Evolutionary conservation across 1,140 invertebrate species (phyloP).

Genomic region (Portunus trituberculatus): DNA sequence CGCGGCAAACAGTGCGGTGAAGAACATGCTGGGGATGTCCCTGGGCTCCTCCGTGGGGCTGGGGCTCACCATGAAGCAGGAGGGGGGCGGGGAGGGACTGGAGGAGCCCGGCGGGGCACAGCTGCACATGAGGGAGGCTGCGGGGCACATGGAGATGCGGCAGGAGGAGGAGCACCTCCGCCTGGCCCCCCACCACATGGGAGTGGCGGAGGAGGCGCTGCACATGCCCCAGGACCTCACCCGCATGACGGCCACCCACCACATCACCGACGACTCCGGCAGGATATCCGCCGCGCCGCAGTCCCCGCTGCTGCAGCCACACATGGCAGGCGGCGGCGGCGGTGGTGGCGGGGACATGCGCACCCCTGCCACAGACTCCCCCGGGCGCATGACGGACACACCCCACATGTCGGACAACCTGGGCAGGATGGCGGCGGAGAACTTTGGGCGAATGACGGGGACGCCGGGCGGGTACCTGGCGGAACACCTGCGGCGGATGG

Average conservation of each 20-base stretch:
- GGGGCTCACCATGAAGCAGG: slow-evolving; percentile 75
- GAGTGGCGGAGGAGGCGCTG: slow-evolving; percentile 71
- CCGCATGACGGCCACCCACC: slow-evolving; percentile 75
- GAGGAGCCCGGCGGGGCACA: slow-evolving; percentile 71
- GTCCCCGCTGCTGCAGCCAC: slow-evolving; percentile 60
- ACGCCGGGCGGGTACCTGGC: slow-evolving; percentile 77
- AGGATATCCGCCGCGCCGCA: slow-evolving; percentile 73
- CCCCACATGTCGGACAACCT: slow-evolving; percentile 77
- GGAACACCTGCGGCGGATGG: slow-evolving; percentile 76
- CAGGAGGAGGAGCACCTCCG: slow-evolving; percentile 70
- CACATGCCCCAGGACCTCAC: slow-evolving; percentile 77
- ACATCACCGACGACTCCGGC: slow-evolving; percentile 75
- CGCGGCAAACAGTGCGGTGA: slow-evolving; percentile 75
- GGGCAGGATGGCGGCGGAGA: slow-evolving; percentile 76
- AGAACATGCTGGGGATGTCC: slow-evolving; percentile 76
- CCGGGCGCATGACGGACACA: slow-evolving; percentile 73
- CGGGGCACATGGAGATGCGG: slow-evolving; percentile 72
- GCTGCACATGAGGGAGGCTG: slow-evolving; percentile 64
- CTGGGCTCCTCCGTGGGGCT: slow-evolving; percentile 69
- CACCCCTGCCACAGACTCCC: slow-evolving; percentile 72
- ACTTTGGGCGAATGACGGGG: slow-evolving; percentile 76
- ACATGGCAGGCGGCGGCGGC: slow-evolving; percentile 41
- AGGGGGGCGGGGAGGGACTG: slow-evolving; percentile 68
- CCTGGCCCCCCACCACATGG: slow-evolving; percentile 73
- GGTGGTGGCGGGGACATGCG: slow-evolving; percentile 59